Percentiles rank a stretch among this genome's conserved stretches.
Conservation (phyloP, 2,888 invertebrate species). For the Meganola albula region DNA sequence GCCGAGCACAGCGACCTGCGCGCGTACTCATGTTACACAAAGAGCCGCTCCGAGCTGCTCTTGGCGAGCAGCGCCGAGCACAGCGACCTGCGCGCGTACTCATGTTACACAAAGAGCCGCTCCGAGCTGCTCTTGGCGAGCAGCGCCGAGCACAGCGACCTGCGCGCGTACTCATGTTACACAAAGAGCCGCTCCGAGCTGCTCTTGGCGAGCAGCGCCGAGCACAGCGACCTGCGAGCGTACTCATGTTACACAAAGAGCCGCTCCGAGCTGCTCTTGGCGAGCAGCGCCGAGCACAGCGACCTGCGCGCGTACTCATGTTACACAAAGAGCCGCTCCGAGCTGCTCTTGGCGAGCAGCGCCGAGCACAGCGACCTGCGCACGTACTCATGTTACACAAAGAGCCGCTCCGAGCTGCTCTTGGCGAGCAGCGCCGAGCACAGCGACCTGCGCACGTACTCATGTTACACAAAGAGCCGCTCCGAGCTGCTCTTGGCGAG, state of each 20-base stretch:
- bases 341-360: slow-evolving; percentile 91
- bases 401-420: slow-evolving; percentile 88
- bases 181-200: slow-evolving; percentile 84
- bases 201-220: slow-evolving; percentile 98
- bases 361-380: slow-evolving; percentile 87
- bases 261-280: slow-evolving; percentile 78
- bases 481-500: slow-evolving; percentile 76
- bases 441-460: no score
- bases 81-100: slow-evolving; percentile 83
- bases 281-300: slow-evolving; percentile 72
- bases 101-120: no score
- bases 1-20: slow-evolving; percentile 89
- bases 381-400: slow-evolving; percentile 84
- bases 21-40: slow-evolving; percentile 94
- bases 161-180: slow-evolving; percentile 85
- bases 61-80: slow-evolving; percentile 73
- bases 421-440: slow-evolving; percentile 99
- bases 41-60: slow-evolving; percentile 83
- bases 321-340: slow-evolving; percentile 88
- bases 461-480: slow-evolving; percentile 84
- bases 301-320: slow-evolving; percentile 89
- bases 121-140: slow-evolving; percentile 89
- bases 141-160: slow-evolving; percentile 88
- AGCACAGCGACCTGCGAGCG: no score
- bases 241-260: slow-evolving; percentile 86